Conservation (phyloP, 2,888 invertebrate genomes). For the Drosophila kuntzei region DNA sequence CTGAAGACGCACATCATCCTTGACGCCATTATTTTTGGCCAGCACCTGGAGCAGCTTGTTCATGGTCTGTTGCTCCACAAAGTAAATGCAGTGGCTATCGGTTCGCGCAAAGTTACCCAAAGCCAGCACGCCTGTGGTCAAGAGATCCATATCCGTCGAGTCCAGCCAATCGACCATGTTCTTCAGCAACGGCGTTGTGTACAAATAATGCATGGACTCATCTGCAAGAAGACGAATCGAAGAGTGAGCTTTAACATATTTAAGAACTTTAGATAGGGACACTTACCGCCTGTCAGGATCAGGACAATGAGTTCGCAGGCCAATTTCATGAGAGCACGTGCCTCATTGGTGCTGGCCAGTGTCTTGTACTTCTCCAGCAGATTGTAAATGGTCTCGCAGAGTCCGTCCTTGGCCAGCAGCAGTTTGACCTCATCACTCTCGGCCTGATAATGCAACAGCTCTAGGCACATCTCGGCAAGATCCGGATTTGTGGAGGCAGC, state of each 20-base stretch:
- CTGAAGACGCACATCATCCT: slow-evolving; percentile 87
- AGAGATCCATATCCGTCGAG: slow-evolving; percentile 90
- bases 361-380: slow-evolving; percentile 90
- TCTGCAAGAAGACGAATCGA: slow-evolving; percentile 87
- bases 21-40: slow-evolving; percentile 87
- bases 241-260: neutral
- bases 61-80: slow-evolving; percentile 92
- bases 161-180: slow-evolving; percentile 92
- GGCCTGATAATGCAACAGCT: slow-evolving; percentile 91
- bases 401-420: slow-evolving; percentile 90
- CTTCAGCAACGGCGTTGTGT: slow-evolving; percentile 90
- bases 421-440: slow-evolving; percentile 93
- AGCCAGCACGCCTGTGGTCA: slow-evolving; percentile 93
- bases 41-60: slow-evolving; percentile 88
- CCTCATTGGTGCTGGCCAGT: slow-evolving; percentile 88
- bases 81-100: slow-evolving; percentile 92
- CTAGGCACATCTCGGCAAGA: slow-evolving; percentile 91
- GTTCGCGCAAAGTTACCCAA: slow-evolving; percentile 96
- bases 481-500: slow-evolving; percentile 89
- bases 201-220: slow-evolving; percentile 94
- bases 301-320: slow-evolving; percentile 94
- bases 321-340: slow-evolving; percentile 90
- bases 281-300: slow-evolving; percentile 93
- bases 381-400: slow-evolving; percentile 91
- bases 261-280: neutral